These are phyloP conservation scores for Dryobota labecula DNA, from an alignment of 2,888 invertebrate species.

Conservation along the genomic window DNA sequence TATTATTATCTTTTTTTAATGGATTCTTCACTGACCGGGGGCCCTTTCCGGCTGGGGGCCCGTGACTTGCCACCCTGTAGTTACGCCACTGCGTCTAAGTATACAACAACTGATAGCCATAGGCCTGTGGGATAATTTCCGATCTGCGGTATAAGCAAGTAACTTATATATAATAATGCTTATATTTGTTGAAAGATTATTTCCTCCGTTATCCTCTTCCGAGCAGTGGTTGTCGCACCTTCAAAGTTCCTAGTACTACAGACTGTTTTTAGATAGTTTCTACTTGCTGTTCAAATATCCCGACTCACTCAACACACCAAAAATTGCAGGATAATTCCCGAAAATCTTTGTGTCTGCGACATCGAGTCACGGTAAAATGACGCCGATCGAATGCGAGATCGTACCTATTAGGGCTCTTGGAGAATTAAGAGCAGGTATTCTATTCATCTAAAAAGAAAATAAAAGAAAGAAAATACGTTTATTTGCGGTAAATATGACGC, in stretches of 20 bases:
- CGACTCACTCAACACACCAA: neutral
- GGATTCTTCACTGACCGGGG: no score
- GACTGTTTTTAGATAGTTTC: neutral
- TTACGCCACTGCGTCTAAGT: no score
- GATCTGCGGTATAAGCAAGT: no score
- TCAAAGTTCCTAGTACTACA: neutral
- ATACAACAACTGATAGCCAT: neutral
- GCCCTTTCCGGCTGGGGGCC: no score
- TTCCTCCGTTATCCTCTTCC: neutral
- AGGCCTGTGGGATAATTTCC: no score
- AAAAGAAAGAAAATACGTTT: no score
- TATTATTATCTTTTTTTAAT: no score
- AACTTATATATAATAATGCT: no score
- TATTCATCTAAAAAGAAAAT: neutral
- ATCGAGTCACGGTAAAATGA: neutral
- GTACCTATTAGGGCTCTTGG: neutral
- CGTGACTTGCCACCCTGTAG: no score
- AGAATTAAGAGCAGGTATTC: neutral
- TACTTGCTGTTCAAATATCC: neutral
- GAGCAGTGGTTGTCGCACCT: neutral
- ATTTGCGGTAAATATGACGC: no score
- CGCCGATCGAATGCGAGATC: neutral
- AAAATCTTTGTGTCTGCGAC: neutral
- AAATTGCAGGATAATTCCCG: neutral
- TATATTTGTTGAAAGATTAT: no score